phyloP scores from a whole-genome alignment of 2,888 invertebrate genomes.

The Latheticus oryzae region DNA sequence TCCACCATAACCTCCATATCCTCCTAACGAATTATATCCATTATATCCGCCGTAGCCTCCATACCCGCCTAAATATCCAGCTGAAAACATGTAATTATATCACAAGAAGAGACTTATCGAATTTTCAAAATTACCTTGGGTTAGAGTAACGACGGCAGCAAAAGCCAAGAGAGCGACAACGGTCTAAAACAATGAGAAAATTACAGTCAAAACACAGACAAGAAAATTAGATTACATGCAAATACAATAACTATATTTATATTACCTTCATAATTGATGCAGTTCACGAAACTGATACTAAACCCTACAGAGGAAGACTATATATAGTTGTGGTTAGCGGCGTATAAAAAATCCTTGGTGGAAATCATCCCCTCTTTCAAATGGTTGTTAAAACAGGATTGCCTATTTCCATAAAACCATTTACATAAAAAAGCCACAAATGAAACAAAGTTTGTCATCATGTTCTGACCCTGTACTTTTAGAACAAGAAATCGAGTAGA shows the following conservation, averaged over 20 bases:
- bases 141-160: constrained; percentile 46
- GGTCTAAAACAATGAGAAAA: constrained; percentile 50
- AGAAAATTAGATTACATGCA: constrained; percentile 20
- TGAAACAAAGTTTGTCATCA: constrained; percentile 16
- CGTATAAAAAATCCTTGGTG: constrained; percentile 32
- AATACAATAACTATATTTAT: constrained; percentile 3
- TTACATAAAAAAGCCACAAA: constrained; percentile 26
- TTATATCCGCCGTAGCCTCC: constrained; percentile 23
- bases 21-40: constrained; percentile 23
- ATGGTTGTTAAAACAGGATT: constrained; percentile 14
- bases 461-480: constrained; percentile 29
- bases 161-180: constrained; percentile 54
- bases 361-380: constrained; percentile 31
- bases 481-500: constrained; percentile 26
- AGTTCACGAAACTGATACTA: constrained; percentile 28
- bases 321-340: constrained; percentile 20
- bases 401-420: constrained; percentile 31
- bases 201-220: constrained; percentile 24
- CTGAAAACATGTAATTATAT: constrained; percentile 20
- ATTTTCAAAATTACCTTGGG: constrained; percentile 39
- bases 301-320: constrained; percentile 13
- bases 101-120: constrained; percentile 1
- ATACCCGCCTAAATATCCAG: constrained; percentile 27
- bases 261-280: constrained; percentile 33
- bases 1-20: constrained; percentile 20